Percentiles rank a stretch among this genome's conserved stretches.
Evolutionary conservation across 2,888 invertebrate species (phyloP).

Genomic region (Leucozona laternaria): DNA sequence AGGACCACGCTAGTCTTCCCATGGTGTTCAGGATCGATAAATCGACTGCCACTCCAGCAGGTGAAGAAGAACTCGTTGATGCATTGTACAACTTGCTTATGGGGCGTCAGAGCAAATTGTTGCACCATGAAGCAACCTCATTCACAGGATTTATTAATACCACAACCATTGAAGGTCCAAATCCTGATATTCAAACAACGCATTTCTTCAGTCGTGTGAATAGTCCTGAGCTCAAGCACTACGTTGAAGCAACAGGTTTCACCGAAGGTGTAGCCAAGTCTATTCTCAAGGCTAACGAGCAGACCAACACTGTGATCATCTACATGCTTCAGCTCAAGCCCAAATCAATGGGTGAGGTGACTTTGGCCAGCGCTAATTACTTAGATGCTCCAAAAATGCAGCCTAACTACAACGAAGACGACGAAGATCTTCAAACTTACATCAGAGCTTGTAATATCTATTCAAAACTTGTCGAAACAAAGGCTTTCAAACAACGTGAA

Average conservation of each 20-base stretch:
- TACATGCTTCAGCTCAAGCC: conserved; percentile 82
- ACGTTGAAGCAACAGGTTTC: conserved; percentile 81
- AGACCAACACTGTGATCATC: conserved; percentile 80
- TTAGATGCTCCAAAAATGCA: conserved; percentile 85
- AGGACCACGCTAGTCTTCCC: conserved; percentile 90
- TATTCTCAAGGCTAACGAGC: conserved; percentile 80
- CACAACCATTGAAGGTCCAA: conserved; percentile 83
- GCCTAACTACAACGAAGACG: conserved; percentile 86
- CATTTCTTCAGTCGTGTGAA: conserved; percentile 84
- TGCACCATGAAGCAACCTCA: conserved; percentile 84
- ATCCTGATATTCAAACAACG: conserved; percentile 87
- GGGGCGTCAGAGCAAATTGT: conserved; percentile 84
- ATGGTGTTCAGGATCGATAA: conserved; percentile 84
- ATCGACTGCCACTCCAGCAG: conserved; percentile 80
- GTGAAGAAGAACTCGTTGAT: conserved; percentile 83
- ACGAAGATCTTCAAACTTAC: conserved; percentile 84
- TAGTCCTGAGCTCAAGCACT: conserved; percentile 81
- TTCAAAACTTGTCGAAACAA: conserved; percentile 82
- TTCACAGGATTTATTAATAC: conserved; percentile 86
- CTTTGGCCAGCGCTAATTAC: conserved; percentile 85
- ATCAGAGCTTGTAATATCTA: conserved; percentile 81
- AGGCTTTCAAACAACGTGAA: conserved; percentile 82
- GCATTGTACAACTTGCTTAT: conserved; percentile 84
- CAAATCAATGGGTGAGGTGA: conserved; percentile 85
- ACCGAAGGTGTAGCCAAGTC: conserved; percentile 80